phyloP scores from a whole-genome alignment of 2,113 vertebrate species.

The Crotalus horridus region DNA sequence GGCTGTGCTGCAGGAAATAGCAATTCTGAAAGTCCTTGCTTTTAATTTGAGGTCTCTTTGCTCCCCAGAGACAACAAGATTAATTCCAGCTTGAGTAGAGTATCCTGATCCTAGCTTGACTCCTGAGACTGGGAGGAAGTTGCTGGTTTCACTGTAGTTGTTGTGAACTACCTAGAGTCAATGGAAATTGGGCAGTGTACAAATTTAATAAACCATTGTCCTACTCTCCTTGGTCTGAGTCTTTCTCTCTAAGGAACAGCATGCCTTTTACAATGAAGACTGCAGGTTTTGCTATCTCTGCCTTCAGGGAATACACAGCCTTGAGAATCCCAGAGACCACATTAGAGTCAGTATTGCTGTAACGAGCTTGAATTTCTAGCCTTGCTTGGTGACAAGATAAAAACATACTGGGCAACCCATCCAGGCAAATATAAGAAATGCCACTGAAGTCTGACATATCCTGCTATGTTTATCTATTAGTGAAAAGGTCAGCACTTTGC shows the following conservation, averaged over 20 bases:
- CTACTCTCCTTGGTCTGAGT: too few species aligned
- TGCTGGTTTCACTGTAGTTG: too few species aligned
- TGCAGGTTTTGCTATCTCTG: too few species aligned
- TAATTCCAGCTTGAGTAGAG: neutral
- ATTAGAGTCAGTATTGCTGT: neutral
- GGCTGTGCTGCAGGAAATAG: neutral
- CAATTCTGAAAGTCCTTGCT: neutral
- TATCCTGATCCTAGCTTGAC: too few species aligned
- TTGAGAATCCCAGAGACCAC: neutral
- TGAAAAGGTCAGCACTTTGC: too few species aligned
- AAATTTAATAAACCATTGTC: too few species aligned
- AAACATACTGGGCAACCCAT: neutral
- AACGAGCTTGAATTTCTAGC: neutral
- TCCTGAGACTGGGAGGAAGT: too few species aligned
- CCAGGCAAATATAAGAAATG: neutral
- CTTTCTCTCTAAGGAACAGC: too few species aligned
- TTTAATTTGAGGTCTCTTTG: neutral
- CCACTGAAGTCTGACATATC: neutral
- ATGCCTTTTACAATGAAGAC: too few species aligned
- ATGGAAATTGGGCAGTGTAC: too few species aligned
- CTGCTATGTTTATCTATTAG: neutral
- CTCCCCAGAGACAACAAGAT: neutral
- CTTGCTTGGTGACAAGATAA: neutral
- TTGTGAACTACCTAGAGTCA: too few species aligned
- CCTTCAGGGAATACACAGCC: too few species aligned